Percentiles rank a stretch among this genome's conserved stretches.
Conservation (phyloP, 1,140 invertebrate species). For the Drosophila funebris region DNA sequence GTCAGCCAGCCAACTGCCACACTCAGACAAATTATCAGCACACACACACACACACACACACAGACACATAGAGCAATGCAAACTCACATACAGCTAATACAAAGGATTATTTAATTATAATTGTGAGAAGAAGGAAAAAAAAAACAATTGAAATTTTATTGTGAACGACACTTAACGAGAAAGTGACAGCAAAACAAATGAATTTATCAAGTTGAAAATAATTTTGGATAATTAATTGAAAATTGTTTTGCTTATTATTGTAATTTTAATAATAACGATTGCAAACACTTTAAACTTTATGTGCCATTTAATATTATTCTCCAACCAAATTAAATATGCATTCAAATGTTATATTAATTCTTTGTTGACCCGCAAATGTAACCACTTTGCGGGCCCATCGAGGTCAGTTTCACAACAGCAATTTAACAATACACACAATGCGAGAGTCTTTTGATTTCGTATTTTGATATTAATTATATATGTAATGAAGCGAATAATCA, state of each 20-base stretch:
- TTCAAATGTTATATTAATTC: slow-evolving; percentile 3
- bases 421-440: background rate
- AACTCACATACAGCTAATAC: too few species aligned
- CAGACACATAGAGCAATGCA: background rate
- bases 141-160: background rate
- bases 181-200: slow-evolving; percentile 1
- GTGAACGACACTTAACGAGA: background rate
- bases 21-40: slow-evolving; percentile 4
- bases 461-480: too few species aligned
- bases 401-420: background rate
- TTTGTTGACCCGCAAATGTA: background rate
- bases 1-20: background rate
- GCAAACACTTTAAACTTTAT: slow-evolving; percentile 4
- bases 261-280: background rate
- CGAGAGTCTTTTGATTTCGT: too few species aligned
- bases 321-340: background rate
- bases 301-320: slow-evolving; percentile 11
- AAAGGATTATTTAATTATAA: slow-evolving; percentile 21
- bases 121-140: too few species aligned
- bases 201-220: slow-evolving; percentile 27
- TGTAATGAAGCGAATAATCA: too few species aligned
- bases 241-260: slow-evolving; percentile 43
- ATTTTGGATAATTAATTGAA: slow-evolving; percentile 52
- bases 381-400: background rate
- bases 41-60: background rate